A percentile compares a stretch with the other conserved stretches of the same genome.
Evolutionary conservation across 1,140 invertebrate genomes (phyloP).

Genomic region (Bradysia coprophila): DNA sequence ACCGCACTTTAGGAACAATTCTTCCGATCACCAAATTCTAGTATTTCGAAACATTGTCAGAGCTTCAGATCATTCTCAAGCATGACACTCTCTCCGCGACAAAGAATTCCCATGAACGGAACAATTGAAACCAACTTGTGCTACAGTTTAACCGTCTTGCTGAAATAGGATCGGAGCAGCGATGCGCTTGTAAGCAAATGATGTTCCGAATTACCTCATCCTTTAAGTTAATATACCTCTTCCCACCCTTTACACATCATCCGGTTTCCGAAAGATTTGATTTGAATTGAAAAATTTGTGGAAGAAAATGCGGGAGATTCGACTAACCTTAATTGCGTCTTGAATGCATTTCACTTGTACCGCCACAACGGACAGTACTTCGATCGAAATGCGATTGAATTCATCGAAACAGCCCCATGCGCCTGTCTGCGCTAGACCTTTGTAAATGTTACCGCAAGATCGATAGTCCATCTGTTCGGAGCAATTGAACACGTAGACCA

Average conservation of each 20-base stretch:
- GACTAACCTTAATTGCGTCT: constrained; percentile 54
- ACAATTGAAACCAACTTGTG: no score
- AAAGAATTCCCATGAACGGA: no score
- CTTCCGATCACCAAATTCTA: no score
- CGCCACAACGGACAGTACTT: constrained; percentile 83
- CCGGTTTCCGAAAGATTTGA: not conserved
- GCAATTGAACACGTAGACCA: constrained; percentile 93
- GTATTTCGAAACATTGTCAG: no score
- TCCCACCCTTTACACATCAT: not conserved
- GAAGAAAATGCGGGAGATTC: not conserved
- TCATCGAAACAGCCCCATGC: constrained; percentile 93
- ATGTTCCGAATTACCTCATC: constrained; percentile 1
- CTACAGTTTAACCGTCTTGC: no score
- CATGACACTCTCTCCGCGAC: no score
- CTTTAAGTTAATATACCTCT: not conserved
- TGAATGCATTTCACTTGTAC: constrained; percentile 67
- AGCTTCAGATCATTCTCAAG: no score
- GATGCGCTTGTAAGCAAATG: no score
- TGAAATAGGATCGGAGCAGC: no score
- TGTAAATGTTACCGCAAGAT: constrained; percentile 84
- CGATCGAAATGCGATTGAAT: constrained; percentile 84
- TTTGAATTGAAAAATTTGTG: not conserved
- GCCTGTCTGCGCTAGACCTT: constrained; percentile 74
- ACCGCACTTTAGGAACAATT: no score
- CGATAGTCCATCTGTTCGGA: constrained; percentile 95